These are phyloP conservation scores for Scomber japonicus DNA, from an alignment of 2,113 vertebrate species.

Conservation along the genomic window DNA sequence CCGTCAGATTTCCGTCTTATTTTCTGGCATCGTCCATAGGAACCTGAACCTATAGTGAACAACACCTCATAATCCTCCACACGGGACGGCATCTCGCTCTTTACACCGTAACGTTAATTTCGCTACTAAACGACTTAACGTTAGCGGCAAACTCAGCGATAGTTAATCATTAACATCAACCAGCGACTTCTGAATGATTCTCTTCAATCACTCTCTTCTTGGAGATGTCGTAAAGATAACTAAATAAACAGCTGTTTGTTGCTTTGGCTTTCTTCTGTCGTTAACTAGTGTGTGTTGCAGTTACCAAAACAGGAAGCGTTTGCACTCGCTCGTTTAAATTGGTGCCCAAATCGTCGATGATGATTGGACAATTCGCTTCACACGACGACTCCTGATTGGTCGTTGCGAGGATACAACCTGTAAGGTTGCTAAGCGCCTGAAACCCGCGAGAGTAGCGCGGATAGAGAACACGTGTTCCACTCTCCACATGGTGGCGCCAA, in stretches of 20 bases:
- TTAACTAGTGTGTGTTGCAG: neutral
- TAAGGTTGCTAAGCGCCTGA: slow-evolving; percentile 70
- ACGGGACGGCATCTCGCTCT: slow-evolving; percentile 88
- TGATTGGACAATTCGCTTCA: slow-evolving; percentile 70
- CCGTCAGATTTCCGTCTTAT: slow-evolving; percentile 91
- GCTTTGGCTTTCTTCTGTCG: neutral
- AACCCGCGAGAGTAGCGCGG: slow-evolving; percentile 75
- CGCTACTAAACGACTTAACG: neutral
- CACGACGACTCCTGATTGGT: slow-evolving; percentile 72
- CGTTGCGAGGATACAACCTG: slow-evolving; percentile 7
- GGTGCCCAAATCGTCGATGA: slow-evolving; percentile 57
- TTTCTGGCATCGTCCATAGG: slow-evolving; percentile 95
- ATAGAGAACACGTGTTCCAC: neutral
- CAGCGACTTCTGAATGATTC: neutral
- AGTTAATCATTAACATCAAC: neutral
- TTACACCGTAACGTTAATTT: neutral
- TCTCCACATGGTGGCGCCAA: slow-evolving; percentile 61
- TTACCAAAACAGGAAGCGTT: slow-evolving; percentile 44
- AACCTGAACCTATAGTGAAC: slow-evolving; percentile 92
- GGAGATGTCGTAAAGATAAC: neutral
- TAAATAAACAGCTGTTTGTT: neutral
- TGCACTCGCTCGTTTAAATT: slow-evolving; percentile 73
- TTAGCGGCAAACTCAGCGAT: neutral
- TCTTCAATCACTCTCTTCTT: neutral
- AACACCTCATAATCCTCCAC: slow-evolving; percentile 95